Evolutionary conservation across 2,797 vertebrate genomes (phyloP), one percentile per base, ranked within the genome.

Genomic region (Clarias platycephalus): DNA sequence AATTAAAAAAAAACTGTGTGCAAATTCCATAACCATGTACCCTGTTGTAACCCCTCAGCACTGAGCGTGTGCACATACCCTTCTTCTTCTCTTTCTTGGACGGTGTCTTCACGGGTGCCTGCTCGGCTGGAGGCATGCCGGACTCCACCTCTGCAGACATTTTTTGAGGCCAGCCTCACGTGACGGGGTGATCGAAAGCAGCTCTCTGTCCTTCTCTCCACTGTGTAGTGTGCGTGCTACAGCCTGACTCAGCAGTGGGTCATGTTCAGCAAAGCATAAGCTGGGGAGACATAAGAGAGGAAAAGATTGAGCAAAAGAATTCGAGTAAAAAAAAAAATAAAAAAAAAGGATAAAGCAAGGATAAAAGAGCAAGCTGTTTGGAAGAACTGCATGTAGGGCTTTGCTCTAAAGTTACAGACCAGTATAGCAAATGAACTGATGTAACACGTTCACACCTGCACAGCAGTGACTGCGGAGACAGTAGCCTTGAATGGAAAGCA

Each of bases 1-100:
- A 60, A 15, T 53, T 68, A 49, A 31, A 60, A 80, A 81, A 13
- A 37, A 60, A 15, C 31, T 16, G 20, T 37, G 57, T 2, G 4
- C 68, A 81, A 78, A 10, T 70, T 58, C 57, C 44, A n/a, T 55
- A 80, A 81, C 31, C 64, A 81, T 64, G n/a, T 66, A 53, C 4
- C 62, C 16, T 63, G 37, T 16, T 64, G 57, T 78, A n/a, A 78
- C 34, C 58, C 37, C 55, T 60, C 55, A n/a, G 40, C 40, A 53
- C 12, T 1, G 18, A 66, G 66, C 31, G 40, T 12, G 57, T 20
- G 63, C 53, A 83, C 89, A 82, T 94, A 96, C 96, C 95, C 92
- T 95, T 97, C 91, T 95, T 97, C 90, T 95, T 96, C 80, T 97
- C 96, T 20, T 95, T 97, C 91, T 96, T 96, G 2, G 94, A 94